Conservation (phyloP, 2,797 vertebrate species). For the Ctenopoma multispine region DNA sequence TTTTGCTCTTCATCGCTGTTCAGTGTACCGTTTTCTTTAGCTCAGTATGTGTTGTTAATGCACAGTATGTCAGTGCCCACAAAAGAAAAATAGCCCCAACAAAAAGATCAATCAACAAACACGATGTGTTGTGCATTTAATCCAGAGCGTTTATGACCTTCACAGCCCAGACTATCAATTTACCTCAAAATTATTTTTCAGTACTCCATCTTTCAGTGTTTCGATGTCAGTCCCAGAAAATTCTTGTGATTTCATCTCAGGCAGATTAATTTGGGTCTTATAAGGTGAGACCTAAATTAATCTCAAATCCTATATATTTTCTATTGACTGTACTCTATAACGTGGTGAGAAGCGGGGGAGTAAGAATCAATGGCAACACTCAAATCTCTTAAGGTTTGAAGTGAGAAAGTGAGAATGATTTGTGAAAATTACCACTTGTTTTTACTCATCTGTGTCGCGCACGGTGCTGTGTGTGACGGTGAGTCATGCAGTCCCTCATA, state of each 20-base stretch:
- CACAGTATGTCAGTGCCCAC: slow-evolving; percentile 33
- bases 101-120: slow-evolving; percentile 66
- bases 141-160: slow-evolving; percentile 65
- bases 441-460: no score
- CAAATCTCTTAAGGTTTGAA: slow-evolving; percentile 7
- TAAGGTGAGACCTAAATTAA: slow-evolving; percentile 7
- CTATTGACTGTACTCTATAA: slow-evolving; percentile 15
- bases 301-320: slow-evolving; percentile 16
- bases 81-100: slow-evolving; percentile 61
- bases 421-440: neutral
- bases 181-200: slow-evolving; percentile 60
- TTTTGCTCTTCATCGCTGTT: slow-evolving; percentile 30
- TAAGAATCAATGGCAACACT: neutral
- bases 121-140: slow-evolving; percentile 61
- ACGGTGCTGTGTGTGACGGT: no score
- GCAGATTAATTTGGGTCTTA: slow-evolving; percentile 33
- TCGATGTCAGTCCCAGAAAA: slow-evolving; percentile 39
- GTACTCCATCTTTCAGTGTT: slow-evolving; percentile 51
- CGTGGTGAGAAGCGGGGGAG: neutral
- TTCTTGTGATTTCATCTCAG: slow-evolving; percentile 35
- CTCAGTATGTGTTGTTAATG: slow-evolving; percentile 37
- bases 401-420: neutral
- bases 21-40: slow-evolving; percentile 37
- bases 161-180: slow-evolving; percentile 60
- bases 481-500: no score